A percentile compares a stretch with the other conserved stretches of the same genome.
These are phyloP conservation scores for Megalops atlanticus DNA, from an alignment of 2,113 vertebrate genomes.

Conservation along the genomic window DNA sequence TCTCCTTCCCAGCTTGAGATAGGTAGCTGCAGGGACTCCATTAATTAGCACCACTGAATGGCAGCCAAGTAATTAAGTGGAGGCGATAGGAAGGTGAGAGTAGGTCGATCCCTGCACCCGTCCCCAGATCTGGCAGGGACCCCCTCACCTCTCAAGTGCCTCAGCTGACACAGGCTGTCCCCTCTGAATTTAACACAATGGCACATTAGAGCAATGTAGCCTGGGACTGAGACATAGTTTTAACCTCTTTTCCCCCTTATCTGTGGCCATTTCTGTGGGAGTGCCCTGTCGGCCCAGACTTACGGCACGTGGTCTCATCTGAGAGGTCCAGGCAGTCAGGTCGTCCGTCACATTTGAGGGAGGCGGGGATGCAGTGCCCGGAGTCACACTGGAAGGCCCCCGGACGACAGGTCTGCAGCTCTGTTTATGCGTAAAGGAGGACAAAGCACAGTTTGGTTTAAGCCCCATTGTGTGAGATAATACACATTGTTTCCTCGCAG, in stretches of 20 bases:
- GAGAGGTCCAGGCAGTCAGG: slow-evolving; percentile 65
- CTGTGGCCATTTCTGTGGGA: neutral
- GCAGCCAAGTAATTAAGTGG: neutral
- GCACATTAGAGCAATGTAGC: neutral
- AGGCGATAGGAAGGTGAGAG: neutral
- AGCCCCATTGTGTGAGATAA: neutral
- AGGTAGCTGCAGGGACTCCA: neutral
- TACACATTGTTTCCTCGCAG: neutral
- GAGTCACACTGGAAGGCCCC: slow-evolving; percentile 65
- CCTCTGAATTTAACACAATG: neutral
- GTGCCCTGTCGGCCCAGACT: slow-evolving; percentile 41
- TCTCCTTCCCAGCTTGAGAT: neutral
- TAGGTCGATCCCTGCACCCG: neutral
- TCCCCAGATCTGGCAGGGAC: neutral
- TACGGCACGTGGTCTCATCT: slow-evolving; percentile 68
- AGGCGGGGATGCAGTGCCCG: slow-evolving; percentile 63
- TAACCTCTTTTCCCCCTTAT: neutral
- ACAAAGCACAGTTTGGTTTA: neutral
- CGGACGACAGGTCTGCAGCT: slow-evolving; percentile 61
- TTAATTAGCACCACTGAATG: neutral
- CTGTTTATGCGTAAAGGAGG: slow-evolving; percentile 42
- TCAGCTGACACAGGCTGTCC: neutral
- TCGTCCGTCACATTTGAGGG: slow-evolving; percentile 61
- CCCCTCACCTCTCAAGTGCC: neutral
- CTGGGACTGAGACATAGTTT: neutral